phyloP scores from a whole-genome alignment of 2,113 vertebrate genomes.

The Xyrauchen texanus region DNA sequence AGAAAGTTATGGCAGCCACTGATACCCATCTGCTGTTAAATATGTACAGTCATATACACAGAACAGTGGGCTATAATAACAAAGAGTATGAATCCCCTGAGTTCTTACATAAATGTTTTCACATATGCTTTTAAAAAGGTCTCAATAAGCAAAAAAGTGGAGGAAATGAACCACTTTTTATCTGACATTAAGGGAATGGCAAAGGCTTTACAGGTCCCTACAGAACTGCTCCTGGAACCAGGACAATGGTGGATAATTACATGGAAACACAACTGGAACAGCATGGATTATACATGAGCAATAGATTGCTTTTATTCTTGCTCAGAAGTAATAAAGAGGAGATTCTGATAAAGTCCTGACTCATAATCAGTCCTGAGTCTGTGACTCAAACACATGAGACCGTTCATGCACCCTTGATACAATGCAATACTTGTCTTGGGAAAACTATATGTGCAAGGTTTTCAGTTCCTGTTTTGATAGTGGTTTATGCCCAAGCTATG shows the following conservation, averaged over 20 bases:
- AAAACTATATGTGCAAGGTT: background rate
- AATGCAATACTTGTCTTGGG: conserved; percentile 13
- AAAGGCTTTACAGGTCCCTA: conserved; percentile 19
- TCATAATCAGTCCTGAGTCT: background rate
- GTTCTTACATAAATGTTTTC: conserved; percentile 22
- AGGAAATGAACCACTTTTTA: background rate
- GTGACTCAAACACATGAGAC: conserved; percentile 10
- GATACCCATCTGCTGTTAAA: background rate
- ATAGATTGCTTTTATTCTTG: background rate
- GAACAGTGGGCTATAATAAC: background rate
- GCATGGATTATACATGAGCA: background rate
- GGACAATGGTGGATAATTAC: background rate
- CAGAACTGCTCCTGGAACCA: background rate
- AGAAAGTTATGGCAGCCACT: background rate
- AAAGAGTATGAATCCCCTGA: background rate
- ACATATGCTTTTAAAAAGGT: conserved; percentile 8
- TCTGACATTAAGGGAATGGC: background rate
- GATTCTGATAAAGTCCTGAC: background rate
- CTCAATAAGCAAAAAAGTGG: background rate
- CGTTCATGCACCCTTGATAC: background rate
- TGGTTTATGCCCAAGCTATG: background rate
- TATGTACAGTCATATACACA: background rate
- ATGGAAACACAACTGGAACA: background rate
- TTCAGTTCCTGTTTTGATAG: background rate
- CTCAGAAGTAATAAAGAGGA: background rate